These are phyloP conservation scores for Steatocranus sp. DNA, from an alignment of 2,797 vertebrate species.

Conservation along the genomic window DNA sequence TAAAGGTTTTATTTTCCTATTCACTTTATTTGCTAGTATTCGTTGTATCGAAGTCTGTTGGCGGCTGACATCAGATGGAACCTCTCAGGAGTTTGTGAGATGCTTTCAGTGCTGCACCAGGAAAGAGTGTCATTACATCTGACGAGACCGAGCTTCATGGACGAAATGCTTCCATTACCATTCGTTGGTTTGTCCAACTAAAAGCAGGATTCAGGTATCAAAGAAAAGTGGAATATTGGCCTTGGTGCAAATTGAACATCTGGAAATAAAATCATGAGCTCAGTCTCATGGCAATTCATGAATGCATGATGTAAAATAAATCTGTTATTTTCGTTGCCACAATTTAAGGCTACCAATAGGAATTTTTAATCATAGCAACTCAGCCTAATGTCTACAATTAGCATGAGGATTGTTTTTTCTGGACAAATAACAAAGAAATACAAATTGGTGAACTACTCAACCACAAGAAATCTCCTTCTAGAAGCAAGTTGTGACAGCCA, in stretches of 20 bases:
- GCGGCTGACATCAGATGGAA: accelerated
- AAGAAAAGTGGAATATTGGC: not conserved
- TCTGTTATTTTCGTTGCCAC: not conserved
- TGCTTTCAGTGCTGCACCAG: not conserved
- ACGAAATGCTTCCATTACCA: not conserved
- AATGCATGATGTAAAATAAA: not conserved
- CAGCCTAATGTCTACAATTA: not conserved
- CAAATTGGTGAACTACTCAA: accelerated
- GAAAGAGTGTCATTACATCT: not conserved
- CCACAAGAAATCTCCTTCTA: not conserved
- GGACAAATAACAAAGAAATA: not conserved
- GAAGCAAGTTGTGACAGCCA: not conserved
- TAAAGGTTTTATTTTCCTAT: not conserved
- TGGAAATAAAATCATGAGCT: not conserved
- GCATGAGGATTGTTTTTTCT: not conserved
- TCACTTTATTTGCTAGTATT: accelerated
- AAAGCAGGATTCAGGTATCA: not conserved
- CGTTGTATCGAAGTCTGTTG: accelerated
- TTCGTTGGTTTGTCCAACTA: not conserved
- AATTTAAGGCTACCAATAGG: not conserved
- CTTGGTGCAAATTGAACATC: not conserved
- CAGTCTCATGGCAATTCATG: not conserved
- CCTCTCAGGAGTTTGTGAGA: not conserved
- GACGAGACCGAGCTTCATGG: accelerated
- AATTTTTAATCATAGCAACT: not conserved